phyloP scores from a whole-genome alignment of 2,797 vertebrate genomes.

The Emydoidea blandingii region DNA sequence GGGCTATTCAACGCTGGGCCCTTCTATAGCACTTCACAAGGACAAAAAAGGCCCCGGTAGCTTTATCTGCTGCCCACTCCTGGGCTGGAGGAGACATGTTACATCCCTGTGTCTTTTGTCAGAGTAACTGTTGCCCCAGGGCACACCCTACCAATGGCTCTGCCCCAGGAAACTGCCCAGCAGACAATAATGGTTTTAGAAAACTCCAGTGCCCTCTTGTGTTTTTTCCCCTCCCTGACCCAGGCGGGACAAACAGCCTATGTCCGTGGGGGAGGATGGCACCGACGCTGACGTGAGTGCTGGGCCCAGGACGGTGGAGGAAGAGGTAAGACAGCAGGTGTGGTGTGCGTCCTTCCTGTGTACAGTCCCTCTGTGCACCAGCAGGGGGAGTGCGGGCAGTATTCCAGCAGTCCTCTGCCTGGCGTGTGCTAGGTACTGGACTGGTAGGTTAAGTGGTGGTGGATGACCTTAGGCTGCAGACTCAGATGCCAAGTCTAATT shows the following conservation, averaged over 20 bases:
- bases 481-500: neutral
- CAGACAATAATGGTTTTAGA: neutral
- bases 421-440: neutral
- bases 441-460: neutral
- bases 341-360: rapidly evolving
- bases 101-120: rapidly evolving
- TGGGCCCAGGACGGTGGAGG: conserved; percentile 31
- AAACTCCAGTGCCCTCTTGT: neutral
- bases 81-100: neutral
- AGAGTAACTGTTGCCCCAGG: rapidly evolving
- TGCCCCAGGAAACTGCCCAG: neutral
- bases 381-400: neutral
- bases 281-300: conserved; percentile 20
- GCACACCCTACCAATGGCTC: neutral
- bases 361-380: rapidly evolving
- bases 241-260: conserved; percentile 81
- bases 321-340: conserved; percentile 66
- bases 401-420: neutral
- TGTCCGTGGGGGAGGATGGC: conserved; percentile 62
- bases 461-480: neutral
- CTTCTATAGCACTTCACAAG: neutral
- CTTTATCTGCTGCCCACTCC: neutral
- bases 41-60: neutral
- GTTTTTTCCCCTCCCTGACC: neutral
- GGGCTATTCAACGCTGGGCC: neutral